Percentiles rank a stretch among this genome's conserved stretches.
Evolutionary conservation across 2,888 invertebrate species (phyloP).

Genomic region (Apotomis capreana): DNA sequence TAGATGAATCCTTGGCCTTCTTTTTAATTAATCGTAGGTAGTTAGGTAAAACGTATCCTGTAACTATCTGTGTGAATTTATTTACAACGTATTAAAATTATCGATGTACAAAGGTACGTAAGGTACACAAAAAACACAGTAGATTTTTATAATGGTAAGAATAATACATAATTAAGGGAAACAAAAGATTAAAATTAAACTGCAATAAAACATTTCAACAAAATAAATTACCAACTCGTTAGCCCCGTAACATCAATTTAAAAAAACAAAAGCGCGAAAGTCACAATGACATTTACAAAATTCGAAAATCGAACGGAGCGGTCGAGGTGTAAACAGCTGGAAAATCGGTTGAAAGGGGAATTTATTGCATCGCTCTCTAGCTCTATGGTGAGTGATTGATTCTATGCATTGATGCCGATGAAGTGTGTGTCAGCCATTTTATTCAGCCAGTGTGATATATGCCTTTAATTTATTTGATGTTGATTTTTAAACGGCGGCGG

Average conservation of each 20-base stretch:
- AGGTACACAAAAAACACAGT: background rate
- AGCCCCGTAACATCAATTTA: constrained; percentile 30
- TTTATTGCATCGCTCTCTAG: constrained; percentile 67
- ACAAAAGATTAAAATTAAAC: constrained; percentile 3
- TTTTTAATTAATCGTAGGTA: no score
- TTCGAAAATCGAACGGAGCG: constrained; percentile 48
- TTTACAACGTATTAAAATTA: no score
- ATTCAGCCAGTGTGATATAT: constrained; percentile 40
- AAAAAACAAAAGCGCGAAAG: constrained; percentile 36
- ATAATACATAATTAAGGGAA: background rate
- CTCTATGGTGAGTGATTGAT: constrained; percentile 63
- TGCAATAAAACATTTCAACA: constrained; percentile 7
- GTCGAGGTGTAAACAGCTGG: constrained; percentile 74
- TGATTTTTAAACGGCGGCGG: constrained; percentile 33
- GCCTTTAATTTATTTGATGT: constrained; percentile 45
- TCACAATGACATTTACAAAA: constrained; percentile 39
- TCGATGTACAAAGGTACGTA: background rate
- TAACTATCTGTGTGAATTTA: no score
- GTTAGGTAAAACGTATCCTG: no score
- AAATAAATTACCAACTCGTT: constrained; percentile 37
- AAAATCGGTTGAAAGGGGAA: constrained; percentile 67
- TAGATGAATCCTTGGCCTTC: no score
- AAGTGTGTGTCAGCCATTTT: constrained; percentile 48
- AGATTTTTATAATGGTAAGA: no score
- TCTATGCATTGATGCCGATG: constrained; percentile 54